A percentile compares a stretch with the other conserved stretches of the same genome.
Evolutionary conservation across 2,113 vertebrate genomes (phyloP).

Genomic region (Sturnira hondurensis): DNA sequence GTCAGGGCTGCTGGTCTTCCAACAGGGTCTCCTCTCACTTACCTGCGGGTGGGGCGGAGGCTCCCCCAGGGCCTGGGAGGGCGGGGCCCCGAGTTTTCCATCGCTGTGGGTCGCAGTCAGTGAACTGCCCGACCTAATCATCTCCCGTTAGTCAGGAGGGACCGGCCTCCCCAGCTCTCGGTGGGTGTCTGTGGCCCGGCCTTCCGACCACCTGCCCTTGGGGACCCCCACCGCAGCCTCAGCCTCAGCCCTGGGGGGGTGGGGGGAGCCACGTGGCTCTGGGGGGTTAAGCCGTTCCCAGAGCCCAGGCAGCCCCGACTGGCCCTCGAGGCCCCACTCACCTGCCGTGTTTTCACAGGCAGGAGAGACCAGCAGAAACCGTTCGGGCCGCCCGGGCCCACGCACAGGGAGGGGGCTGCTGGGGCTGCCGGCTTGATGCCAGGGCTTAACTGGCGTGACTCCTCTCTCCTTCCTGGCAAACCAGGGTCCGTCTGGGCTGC

Average conservation of each 20-base stretch:
- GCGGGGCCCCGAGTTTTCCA: no score
- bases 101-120: neutral
- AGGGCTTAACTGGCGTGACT: conserved; percentile 82
- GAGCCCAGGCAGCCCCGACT: conserved; percentile 75
- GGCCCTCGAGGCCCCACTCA: conserved; percentile 74
- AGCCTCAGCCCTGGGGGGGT: neutral
- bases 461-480: conserved; percentile 78
- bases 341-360: conserved; percentile 80
- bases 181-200: no score
- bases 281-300: conserved; percentile 59
- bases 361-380: conserved; percentile 84
- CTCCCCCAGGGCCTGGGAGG: no score
- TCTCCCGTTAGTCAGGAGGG: neutral
- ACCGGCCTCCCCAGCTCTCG: no score
- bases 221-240: neutral
- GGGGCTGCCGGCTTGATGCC: conserved; percentile 73
- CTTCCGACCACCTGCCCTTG: neutral
- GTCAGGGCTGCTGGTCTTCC: neutral
- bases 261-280: conserved; percentile 53
- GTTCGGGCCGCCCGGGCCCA: conserved; percentile 73
- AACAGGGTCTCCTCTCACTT: no score
- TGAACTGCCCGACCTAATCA: neutral
- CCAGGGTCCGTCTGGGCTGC: conserved; percentile 51
- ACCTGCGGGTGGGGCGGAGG: neutral
- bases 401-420: conserved; percentile 75